These are phyloP conservation scores for Dynastes grantii DNA, from an alignment of 2,888 invertebrate genomes.

Conservation along the genomic window DNA sequence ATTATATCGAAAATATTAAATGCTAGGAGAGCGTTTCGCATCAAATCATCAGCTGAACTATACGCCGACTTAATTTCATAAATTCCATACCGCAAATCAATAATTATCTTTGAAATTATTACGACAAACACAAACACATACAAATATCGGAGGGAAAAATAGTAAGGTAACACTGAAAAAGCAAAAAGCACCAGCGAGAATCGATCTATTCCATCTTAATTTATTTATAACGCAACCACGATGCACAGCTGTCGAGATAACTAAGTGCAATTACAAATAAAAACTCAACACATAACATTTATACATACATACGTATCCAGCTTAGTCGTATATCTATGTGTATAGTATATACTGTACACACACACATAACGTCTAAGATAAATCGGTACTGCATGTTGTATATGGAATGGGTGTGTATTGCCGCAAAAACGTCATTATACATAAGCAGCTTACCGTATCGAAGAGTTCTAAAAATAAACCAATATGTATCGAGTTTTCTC, in stretches of 20 bases:
- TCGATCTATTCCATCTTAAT: constrained; percentile 41
- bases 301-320: constrained; percentile 26
- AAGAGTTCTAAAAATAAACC: constrained; percentile 45
- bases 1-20: constrained; percentile 10
- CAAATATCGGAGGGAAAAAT: not conserved
- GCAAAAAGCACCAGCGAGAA: constrained; percentile 13
- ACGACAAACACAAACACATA: not conserved
- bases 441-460: constrained; percentile 37
- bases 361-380: constrained; percentile 5
- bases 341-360: constrained; percentile 1
- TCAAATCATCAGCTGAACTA: constrained; percentile 9
- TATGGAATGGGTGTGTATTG: constrained; percentile 34
- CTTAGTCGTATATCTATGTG: constrained; percentile 9
- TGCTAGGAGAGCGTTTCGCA: not conserved
- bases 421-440: constrained; percentile 34
- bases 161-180: not conserved
- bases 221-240: constrained; percentile 40
- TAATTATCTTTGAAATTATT: constrained; percentile 37
- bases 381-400: constrained; percentile 42
- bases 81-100: constrained; percentile 6
- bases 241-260: constrained; percentile 37
- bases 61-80: constrained; percentile 19
- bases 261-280: constrained; percentile 46
- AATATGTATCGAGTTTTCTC: constrained; percentile 36
- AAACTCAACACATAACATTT: constrained; percentile 29